Conservation (phyloP, 2,888 invertebrate species). For the Diadegma fenestrale region DNA sequence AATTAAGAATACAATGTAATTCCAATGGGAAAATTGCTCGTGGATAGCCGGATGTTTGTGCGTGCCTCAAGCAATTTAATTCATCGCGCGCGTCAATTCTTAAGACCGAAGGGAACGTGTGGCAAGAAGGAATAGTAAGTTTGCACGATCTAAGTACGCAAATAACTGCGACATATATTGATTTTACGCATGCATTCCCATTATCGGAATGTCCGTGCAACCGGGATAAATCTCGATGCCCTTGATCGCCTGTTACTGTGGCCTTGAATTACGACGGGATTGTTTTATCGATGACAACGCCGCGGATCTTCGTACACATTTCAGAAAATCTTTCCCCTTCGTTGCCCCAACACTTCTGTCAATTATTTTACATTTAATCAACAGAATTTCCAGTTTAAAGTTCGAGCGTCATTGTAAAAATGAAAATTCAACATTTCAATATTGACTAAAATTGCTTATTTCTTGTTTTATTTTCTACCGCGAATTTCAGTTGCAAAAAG, state of each 20-base stretch:
- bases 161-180: not conserved
- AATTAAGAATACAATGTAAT: constrained; percentile 1
- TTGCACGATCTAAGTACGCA: constrained; percentile 14
- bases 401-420: no score
- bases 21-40: not conserved
- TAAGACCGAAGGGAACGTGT: not conserved
- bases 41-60: constrained; percentile 16
- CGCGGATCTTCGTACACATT: constrained; percentile 15
- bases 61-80: constrained; percentile 13
- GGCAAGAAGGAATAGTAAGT: constrained; percentile 11
- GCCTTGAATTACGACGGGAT: constrained; percentile 51
- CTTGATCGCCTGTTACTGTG: constrained; percentile 51
- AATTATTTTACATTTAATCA: no score
- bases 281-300: constrained; percentile 41
- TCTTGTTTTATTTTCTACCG: not conserved
- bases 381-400: no score
- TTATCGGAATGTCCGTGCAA: constrained; percentile 17
- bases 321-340: constrained; percentile 14
- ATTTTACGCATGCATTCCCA: not conserved
- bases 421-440: not conserved
- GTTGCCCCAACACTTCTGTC: not conserved
- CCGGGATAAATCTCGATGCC: constrained; percentile 47
- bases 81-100: not conserved
- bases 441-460: not conserved
- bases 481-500: not conserved